Conservation (phyloP, 2,797 vertebrate species). For the Benthosema pterotum region DNA sequence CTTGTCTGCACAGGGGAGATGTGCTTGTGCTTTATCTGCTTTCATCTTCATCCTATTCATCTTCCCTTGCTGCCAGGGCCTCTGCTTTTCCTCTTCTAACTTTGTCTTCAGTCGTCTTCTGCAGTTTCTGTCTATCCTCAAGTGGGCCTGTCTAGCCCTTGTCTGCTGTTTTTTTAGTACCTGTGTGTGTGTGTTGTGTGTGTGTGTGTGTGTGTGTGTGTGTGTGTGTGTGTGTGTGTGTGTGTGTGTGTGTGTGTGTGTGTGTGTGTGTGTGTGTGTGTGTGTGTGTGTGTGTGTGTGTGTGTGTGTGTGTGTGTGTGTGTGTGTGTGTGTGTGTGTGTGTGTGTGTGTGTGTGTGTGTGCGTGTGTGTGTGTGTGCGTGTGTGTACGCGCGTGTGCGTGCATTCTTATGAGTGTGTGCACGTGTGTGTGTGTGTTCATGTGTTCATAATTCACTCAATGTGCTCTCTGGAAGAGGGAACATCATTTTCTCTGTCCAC, state of each 20-base stretch:
- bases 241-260: slow-evolving; percentile 18
- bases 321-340: too few relatives aligned
- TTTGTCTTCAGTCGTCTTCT: too few relatives aligned
- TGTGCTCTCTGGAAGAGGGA: too few relatives aligned
- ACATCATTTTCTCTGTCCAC: too few relatives aligned
- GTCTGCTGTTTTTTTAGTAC: neutral
- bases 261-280: slow-evolving; percentile 1
- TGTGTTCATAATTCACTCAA: too few relatives aligned
- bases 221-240: neutral
- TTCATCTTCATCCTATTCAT: slow-evolving; percentile 44
- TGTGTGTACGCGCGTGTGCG: too few relatives aligned
- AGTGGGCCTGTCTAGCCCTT: slow-evolving; percentile 12
- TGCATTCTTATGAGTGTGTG: too few relatives aligned
- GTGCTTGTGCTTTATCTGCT: slow-evolving; percentile 30
- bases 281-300: neutral
- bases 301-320: too few relatives aligned
- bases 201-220: slow-evolving; percentile 9
- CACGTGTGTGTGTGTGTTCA: too few relatives aligned
- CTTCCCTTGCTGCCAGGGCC: slow-evolving; percentile 20
- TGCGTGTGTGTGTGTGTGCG: too few relatives aligned
- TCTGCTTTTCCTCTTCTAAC: too few relatives aligned
- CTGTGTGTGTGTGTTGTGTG: slow-evolving; percentile 4
- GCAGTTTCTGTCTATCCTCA: slow-evolving; percentile 22
- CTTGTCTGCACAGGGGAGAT: slow-evolving; percentile 8
- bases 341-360: too few relatives aligned